These are phyloP conservation scores for Galeruca laticollis DNA, from an alignment of 2,888 invertebrate genomes.

Conservation along the genomic window DNA sequence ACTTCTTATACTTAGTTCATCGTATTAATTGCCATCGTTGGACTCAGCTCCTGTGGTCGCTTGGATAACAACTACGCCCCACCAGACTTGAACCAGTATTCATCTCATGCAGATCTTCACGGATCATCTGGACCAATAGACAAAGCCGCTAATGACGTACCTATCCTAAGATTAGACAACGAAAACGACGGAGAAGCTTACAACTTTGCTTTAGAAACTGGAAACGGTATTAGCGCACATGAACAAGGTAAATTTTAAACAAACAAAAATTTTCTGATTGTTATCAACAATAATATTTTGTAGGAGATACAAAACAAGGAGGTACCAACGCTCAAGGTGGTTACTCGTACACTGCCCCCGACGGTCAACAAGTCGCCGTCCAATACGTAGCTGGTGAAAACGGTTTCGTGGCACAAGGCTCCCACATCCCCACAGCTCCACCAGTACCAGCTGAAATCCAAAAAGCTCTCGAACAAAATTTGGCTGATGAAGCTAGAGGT, in stretches of 20 bases:
- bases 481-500: slow-evolving; percentile 53
- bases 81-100: slow-evolving; percentile 28
- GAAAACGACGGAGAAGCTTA: slow-evolving; percentile 59
- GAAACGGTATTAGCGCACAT: slow-evolving; percentile 68
- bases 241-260: slow-evolving; percentile 50
- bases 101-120: background rate
- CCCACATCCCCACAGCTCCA: slow-evolving; percentile 71
- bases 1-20: slow-evolving; percentile 45
- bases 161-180: slow-evolving; percentile 58
- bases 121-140: slow-evolving; percentile 38
- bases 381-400: slow-evolving; percentile 71
- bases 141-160: slow-evolving; percentile 48
- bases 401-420: slow-evolving; percentile 70
- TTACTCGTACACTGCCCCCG: slow-evolving; percentile 59
- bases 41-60: slow-evolving; percentile 50
- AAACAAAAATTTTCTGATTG: background rate
- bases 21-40: slow-evolving; percentile 49
- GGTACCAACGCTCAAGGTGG: slow-evolving; percentile 57
- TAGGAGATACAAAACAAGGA: slow-evolving; percentile 48
- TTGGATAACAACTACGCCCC: slow-evolving; percentile 53
- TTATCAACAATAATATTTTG: background rate
- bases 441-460: slow-evolving; percentile 72
- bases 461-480: slow-evolving; percentile 57
- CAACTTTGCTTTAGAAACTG: slow-evolving; percentile 69
- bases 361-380: slow-evolving; percentile 55